A percentile compares a stretch with the other conserved stretches of the same genome.
Evolutionary conservation across 2,113 vertebrate genomes (phyloP).

Genomic region (Eupsittula cactorum): DNA sequence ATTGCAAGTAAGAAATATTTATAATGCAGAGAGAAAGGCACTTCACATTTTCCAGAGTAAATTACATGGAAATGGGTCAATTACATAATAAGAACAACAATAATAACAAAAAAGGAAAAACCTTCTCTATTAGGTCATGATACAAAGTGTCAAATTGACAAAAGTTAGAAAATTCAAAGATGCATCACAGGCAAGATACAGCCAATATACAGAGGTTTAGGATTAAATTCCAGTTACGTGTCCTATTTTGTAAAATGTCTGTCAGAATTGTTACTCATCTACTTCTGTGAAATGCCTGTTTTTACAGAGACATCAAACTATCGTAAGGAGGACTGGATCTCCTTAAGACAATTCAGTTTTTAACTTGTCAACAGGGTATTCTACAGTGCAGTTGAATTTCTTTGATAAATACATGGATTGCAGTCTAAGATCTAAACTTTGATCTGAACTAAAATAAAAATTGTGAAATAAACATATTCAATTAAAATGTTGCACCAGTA

Average conservation of each 20-base stretch:
- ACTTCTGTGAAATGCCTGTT: background rate
- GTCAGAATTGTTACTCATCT: background rate
- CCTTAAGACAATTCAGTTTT: background rate
- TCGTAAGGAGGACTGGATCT: background rate
- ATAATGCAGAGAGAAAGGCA: background rate
- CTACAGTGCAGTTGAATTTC: background rate
- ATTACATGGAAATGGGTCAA: slow-evolving; percentile 48
- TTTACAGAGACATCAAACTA: background rate
- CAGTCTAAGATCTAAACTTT: background rate
- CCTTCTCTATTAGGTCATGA: background rate
- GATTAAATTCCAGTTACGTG: background rate
- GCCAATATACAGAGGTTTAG: background rate
- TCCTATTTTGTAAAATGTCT: background rate
- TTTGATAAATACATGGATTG: background rate
- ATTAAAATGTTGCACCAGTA: background rate
- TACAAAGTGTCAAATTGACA: background rate
- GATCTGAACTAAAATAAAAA: background rate
- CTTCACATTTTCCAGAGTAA: background rate
- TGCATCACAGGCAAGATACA: background rate
- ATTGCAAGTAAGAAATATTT: slow-evolving; percentile 27
- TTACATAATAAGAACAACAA: slow-evolving; percentile 5
- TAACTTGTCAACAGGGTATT: background rate
- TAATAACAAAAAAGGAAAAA: background rate
- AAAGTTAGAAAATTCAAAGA: background rate
- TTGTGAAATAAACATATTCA: background rate